A percentile compares a stretch with the other conserved stretches of the same genome.
These are phyloP conservation scores for Elaeidobius kamerunicus DNA, from an alignment of 2,888 invertebrate species.

Conservation along the genomic window DNA sequence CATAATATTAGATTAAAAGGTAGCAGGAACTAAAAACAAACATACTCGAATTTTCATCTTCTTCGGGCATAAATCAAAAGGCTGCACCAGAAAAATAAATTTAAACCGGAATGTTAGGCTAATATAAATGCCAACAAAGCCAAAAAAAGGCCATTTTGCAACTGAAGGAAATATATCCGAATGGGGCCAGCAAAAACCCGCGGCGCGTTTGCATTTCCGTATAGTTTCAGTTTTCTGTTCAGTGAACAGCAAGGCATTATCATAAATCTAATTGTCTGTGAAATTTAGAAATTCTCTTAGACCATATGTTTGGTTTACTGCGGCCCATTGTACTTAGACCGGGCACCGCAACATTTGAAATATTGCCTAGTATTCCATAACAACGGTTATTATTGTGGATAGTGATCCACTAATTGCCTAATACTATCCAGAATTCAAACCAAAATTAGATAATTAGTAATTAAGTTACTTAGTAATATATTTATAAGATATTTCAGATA, in stretches of 20 bases:
- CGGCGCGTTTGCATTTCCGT: slow-evolving; percentile 30
- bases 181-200: slow-evolving; percentile 20
- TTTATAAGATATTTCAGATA: no score
- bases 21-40: no score
- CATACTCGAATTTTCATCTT: background rate
- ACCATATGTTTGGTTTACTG: slow-evolving; percentile 27
- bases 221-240: slow-evolving; percentile 32
- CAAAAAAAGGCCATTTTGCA: slow-evolving; percentile 26
- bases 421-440: no score
- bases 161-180: slow-evolving; percentile 30
- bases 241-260: slow-evolving; percentile 31
- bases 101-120: slow-evolving; percentile 26
- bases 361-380: slow-evolving; percentile 6
- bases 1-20: no score
- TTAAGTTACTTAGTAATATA: no score
- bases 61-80: slow-evolving; percentile 6
- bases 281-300: slow-evolving; percentile 29
- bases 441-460: no score
- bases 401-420: no score
- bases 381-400: no score
- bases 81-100: slow-evolving; percentile 24
- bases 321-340: slow-evolving; percentile 14
- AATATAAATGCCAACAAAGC: slow-evolving; percentile 24
- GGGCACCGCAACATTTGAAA: slow-evolving; percentile 3
- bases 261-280: slow-evolving; percentile 33